Base-by-base conservation (phyloP, 2,888 invertebrate species). In the Acrobasis suavella region DNA sequence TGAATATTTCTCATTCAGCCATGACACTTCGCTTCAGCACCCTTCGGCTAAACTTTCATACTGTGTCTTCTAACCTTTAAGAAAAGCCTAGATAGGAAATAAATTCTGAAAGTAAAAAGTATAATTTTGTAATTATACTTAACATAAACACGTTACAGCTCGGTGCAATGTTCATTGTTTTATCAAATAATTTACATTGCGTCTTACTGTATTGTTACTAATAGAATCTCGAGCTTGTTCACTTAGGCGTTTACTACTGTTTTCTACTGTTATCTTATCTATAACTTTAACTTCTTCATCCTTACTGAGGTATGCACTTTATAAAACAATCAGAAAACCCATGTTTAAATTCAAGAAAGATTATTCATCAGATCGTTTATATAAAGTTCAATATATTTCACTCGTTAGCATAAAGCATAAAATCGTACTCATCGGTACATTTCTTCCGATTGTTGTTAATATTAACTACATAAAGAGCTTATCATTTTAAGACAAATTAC, bases 191-290 rank as follows among this genome's bases (percentile, higher is more conserved):
- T 69, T 67, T 62, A 69, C 71, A 72, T 74, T 81, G 77, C 80
- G 75, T 77, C 73, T 72, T 68, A 72, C 67, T 68, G 55, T 73
- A 69, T 68, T 68, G 73, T 72, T 73, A 75, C 70, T 78, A 78
- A 81, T 82, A 83, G 81, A 82, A 78, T 78, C 83, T 87, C 85
- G 91, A 91, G 91, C 91, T 91, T 91, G 82, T 86, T 83, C 86
- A 82, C 81, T 80, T 89, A 85, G 82, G 90, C 89, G 89, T 89
- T 83, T 83, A 82, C 70, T 82, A 82, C 81, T 82, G 77, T 87
- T 88, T 88, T 89, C 85, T 88, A 89, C 83, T 76, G 82, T 74
- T 79, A 81, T 79, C 77, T 85, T 83, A 83, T 82, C 77, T 82
- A 77, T 85, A 74, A 72, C 85, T 86, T 82, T 82, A 85, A 76